phyloP scores from a whole-genome alignment of 2,888 invertebrate genomes.

The Acleris literana region DNA sequence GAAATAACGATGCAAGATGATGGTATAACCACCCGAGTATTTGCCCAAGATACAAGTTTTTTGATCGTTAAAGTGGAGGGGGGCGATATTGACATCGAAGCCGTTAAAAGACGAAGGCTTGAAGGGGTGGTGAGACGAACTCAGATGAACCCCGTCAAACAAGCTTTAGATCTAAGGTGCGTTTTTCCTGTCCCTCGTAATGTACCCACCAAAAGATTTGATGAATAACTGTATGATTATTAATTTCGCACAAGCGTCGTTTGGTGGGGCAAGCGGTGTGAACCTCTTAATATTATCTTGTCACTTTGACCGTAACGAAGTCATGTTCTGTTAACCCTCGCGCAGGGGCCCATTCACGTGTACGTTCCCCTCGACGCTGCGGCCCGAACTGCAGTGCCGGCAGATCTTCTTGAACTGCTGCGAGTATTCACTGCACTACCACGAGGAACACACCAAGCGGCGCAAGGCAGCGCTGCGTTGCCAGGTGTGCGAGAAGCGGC shows the following conservation, averaged over 20 bases:
- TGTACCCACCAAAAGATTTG: constrained; percentile 11
- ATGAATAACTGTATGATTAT: constrained; percentile 1
- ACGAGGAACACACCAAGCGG: constrained; percentile 76
- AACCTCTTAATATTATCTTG: neutral
- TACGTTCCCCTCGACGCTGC: constrained; percentile 65
- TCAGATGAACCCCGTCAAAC: constrained; percentile 57
- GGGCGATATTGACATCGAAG: constrained; percentile 49
- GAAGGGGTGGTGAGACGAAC: constrained; percentile 54
- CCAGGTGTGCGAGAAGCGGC: constrained; percentile 76
- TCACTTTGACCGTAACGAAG: neutral
- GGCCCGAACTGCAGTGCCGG: constrained; percentile 69
- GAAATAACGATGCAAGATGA: constrained; percentile 48
- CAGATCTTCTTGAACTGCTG: constrained; percentile 78
- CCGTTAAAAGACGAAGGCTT: constrained; percentile 51
- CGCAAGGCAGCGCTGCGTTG: constrained; percentile 75
- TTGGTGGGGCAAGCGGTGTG: constrained; percentile 6
- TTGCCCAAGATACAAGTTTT: constrained; percentile 64
- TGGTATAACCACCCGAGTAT: constrained; percentile 58
- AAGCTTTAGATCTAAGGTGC: constrained; percentile 68
- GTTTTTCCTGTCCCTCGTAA: constrained; percentile 10
- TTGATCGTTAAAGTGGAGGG: constrained; percentile 67
- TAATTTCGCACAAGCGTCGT: neutral
- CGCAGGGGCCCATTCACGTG: constrained; percentile 76
- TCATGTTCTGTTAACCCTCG: constrained; percentile 22
- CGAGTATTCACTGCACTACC: constrained; percentile 75